Evolutionary conservation across 2,888 invertebrate species (phyloP).

Genomic region (Julus scanicus): DNA sequence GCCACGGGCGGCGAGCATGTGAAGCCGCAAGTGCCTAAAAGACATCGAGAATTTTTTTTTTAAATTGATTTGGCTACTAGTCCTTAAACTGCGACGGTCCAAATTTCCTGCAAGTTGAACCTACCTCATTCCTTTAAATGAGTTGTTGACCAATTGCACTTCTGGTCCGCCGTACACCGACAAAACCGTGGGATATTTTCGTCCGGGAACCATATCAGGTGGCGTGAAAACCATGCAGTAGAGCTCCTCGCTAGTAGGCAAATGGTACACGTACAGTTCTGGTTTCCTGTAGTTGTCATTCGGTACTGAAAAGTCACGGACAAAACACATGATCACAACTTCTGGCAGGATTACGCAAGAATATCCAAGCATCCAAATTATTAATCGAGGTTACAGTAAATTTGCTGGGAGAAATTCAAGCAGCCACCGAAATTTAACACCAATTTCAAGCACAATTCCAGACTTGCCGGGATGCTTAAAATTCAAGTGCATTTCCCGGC

Average conservation of each 20-base stretch:
- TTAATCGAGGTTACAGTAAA: too few relatives aligned
- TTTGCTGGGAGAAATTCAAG: too few relatives aligned
- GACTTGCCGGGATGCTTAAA: too few relatives aligned
- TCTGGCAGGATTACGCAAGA: too few relatives aligned
- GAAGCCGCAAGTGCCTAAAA: constrained; percentile 85
- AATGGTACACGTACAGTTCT: constrained; percentile 77
- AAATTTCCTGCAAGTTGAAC: too few relatives aligned
- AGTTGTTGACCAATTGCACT: constrained; percentile 96
- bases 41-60: not conserved
- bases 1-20: constrained; percentile 94
- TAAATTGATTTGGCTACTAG: not conserved
- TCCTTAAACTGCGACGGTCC: too few relatives aligned
- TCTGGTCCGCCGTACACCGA: constrained; percentile 99
- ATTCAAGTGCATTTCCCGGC: too few relatives aligned
- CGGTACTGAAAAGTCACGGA: constrained; percentile 56
- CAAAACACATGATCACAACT: not conserved
- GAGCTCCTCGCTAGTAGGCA: constrained; percentile 75
- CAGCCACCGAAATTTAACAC: too few relatives aligned
- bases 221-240: constrained; percentile 93
- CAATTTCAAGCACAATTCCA: too few relatives aligned
- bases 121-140: constrained; percentile 78
- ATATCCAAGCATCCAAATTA: too few relatives aligned
- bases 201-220: constrained; percentile 72
- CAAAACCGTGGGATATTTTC: constrained; percentile 89
- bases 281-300: constrained; percentile 72